Evolutionary conservation across 2,888 invertebrate genomes (phyloP).

Genomic region (Phortica okadai): DNA sequence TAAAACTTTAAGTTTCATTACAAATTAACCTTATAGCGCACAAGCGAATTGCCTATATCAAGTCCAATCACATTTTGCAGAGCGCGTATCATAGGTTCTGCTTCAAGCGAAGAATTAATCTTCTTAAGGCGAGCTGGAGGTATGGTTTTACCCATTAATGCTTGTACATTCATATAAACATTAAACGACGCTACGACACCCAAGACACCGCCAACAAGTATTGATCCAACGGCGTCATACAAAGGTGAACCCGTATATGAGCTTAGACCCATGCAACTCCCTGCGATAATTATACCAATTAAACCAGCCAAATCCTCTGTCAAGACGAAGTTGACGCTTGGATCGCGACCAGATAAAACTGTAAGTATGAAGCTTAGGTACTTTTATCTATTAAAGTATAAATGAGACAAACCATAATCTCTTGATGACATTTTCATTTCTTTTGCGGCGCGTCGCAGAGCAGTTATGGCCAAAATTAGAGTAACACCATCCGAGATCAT

Average conservation of each 20-base stretch:
- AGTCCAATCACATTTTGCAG: slow-evolving; percentile 99
- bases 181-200: slow-evolving; percentile 95
- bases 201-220: slow-evolving; percentile 86
- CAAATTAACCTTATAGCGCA: slow-evolving; percentile 88
- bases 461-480: slow-evolving; percentile 90
- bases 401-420: slow-evolving; percentile 84
- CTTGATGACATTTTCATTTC: slow-evolving; percentile 86
- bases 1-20: neutral
- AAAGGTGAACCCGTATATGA: slow-evolving; percentile 87
- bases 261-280: slow-evolving; percentile 89
- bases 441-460: slow-evolving; percentile 89
- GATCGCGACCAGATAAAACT: slow-evolving; percentile 95
- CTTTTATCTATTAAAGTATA: neutral
- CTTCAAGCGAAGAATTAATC: slow-evolving; percentile 92
- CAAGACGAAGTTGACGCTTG: slow-evolving; percentile 97
- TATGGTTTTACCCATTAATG: slow-evolving; percentile 95
- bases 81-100: slow-evolving; percentile 95
- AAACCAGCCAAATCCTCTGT: slow-evolving; percentile 98
- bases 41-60: slow-evolving; percentile 95
- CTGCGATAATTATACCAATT: slow-evolving; percentile 90
- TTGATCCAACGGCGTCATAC: slow-evolving; percentile 94
- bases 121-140: slow-evolving; percentile 89
- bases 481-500: slow-evolving; percentile 94
- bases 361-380: slow-evolving; percentile 40
- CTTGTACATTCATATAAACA: slow-evolving; percentile 95